Evolutionary conservation across 1,140 invertebrate genomes (phyloP).

Genomic region (Drosophila orena): DNA sequence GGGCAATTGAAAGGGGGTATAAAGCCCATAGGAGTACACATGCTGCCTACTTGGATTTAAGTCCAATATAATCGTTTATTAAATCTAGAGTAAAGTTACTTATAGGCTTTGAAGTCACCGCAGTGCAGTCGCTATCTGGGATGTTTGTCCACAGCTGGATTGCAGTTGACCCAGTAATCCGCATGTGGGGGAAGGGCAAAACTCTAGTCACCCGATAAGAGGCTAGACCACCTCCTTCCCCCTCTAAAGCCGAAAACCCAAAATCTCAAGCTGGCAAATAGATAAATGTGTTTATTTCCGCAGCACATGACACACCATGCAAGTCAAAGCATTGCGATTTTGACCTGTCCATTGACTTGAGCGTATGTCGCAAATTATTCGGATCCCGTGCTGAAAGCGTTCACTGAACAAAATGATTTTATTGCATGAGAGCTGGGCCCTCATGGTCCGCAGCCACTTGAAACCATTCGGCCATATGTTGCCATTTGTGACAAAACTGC

Average conservation of each 20-base stretch:
- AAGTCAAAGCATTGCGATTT: neutral
- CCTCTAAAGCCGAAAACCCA: neutral
- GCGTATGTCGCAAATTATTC: conserved; percentile 81
- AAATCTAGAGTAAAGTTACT: conserved; percentile 82
- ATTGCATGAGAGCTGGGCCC: conserved; percentile 59
- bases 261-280: conserved; percentile 73
- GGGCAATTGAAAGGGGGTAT: conserved; percentile 43
- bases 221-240: neutral
- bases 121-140: conserved; percentile 15
- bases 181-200: conserved; percentile 35
- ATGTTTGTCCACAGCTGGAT: conserved; percentile 24
- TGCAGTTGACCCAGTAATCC: conserved; percentile 63
- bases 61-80: conserved; percentile 78
- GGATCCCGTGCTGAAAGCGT: conserved; percentile 61
- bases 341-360: conserved; percentile 66
- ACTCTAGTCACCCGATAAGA: conserved; percentile 14
- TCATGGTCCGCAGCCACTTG: conserved; percentile 55
- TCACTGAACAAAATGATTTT: conserved; percentile 83
- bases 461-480: conserved; percentile 77
- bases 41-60: conserved; percentile 70
- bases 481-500: conserved; percentile 79
- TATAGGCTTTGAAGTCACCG: conserved; percentile 64
- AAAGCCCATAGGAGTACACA: conserved; percentile 22
- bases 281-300: conserved; percentile 74
- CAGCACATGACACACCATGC: conserved; percentile 51